Evolutionary conservation across 2,113 vertebrate species (phyloP).

Genomic region (Collichthys lucidus): DNA sequence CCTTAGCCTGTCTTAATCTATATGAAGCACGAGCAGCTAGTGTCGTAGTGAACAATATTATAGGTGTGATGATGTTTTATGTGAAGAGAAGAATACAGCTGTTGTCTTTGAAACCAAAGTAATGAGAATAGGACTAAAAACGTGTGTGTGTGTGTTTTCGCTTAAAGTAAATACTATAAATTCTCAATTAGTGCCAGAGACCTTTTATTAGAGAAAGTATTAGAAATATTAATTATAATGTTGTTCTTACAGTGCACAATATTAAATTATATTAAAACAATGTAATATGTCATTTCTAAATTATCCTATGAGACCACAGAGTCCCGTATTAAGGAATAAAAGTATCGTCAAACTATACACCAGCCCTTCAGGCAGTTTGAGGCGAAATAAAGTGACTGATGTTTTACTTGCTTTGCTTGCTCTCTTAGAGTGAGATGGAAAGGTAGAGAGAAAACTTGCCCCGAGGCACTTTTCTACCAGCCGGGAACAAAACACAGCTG

Average conservation of each 20-base stretch:
- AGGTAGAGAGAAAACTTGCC: not conserved
- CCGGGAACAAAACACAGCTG: constrained; percentile 30
- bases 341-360: not conserved
- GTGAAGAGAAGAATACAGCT: not conserved
- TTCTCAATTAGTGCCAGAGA: not conserved
- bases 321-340: not conserved
- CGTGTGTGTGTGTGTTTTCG: not conserved
- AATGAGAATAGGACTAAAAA: not conserved
- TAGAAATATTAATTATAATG: not conserved
- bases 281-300: not conserved
- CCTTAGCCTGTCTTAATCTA: not conserved
- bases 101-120: not conserved
- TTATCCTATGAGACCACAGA: not conserved
- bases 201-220: too few relatives aligned
- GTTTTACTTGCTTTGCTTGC: not conserved
- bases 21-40: not conserved
- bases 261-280: not conserved
- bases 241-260: not conserved
- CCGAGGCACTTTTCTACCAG: not conserved
- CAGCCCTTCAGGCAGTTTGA: constrained; percentile 15
- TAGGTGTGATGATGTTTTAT: not conserved
- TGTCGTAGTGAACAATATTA: not conserved
- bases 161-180: constrained; percentile 3
- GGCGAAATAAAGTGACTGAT: constrained; percentile 44
- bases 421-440: constrained; percentile 9